Conservation (phyloP, 2,113 vertebrate genomes). For the Bufo bufo region DNA sequence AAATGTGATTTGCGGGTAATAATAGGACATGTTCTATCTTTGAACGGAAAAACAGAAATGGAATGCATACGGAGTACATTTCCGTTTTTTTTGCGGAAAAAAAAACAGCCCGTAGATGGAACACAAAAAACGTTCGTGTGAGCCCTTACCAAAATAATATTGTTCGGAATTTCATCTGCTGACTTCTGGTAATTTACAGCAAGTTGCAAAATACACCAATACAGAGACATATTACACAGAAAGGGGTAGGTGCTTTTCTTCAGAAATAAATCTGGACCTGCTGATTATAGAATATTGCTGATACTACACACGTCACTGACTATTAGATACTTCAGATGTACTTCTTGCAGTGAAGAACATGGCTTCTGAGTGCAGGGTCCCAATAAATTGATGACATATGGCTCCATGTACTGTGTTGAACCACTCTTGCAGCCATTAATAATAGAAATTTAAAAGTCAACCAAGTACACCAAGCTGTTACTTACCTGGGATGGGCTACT, state of each 20-base stretch:
- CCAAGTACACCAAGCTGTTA: not conserved
- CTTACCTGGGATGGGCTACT: conserved; percentile 96
- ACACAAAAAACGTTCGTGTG: too few species aligned
- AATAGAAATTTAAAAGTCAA: not conserved
- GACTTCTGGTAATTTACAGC: not conserved
- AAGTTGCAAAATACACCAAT: not conserved
- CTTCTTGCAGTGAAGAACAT: too few species aligned
- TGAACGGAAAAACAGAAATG: too few species aligned
- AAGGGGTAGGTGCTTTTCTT: not conserved
- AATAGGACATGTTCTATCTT: too few species aligned
- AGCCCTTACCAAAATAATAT: not conserved
- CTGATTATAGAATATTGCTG: too few species aligned
- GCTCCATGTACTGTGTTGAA: not conserved
- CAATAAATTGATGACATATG: not conserved
- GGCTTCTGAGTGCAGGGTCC: not conserved
- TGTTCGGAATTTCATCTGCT: too few species aligned
- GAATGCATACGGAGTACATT: too few species aligned
- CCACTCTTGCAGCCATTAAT: not conserved
- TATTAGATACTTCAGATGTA: too few species aligned
- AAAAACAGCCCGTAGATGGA: too few species aligned
- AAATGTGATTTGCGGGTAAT: too few species aligned
- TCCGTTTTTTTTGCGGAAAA: too few species aligned
- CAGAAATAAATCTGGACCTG: not conserved
- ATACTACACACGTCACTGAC: too few species aligned
- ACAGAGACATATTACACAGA: conserved; percentile 1